These are phyloP conservation scores for Rhinoderma darwinii DNA, from an alignment of 2,113 vertebrate genomes.

Conservation along the genomic window DNA sequence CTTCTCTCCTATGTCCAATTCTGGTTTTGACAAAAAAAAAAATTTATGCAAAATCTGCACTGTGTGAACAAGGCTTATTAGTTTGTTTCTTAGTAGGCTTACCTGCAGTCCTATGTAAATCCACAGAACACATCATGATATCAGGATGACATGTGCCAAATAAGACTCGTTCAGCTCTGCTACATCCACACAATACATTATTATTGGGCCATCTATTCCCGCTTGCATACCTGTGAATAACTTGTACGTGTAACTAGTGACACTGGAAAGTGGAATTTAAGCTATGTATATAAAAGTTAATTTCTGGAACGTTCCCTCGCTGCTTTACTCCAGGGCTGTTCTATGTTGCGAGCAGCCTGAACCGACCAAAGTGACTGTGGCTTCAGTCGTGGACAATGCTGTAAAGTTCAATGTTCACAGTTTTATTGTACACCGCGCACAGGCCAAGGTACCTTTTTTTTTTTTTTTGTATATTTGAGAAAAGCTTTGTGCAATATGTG, in stretches of 20 bases:
- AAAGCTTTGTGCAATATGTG: conserved; percentile 52
- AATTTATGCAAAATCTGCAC: too few relatives aligned
- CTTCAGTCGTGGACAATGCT: conserved; percentile 49
- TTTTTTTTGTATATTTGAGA: conserved; percentile 45
- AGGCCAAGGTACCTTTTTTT: conserved; percentile 37
- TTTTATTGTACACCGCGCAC: conserved; percentile 21
- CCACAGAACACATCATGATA: not conserved
- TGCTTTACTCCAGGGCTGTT: conserved; percentile 41
- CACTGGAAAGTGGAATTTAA: conserved; percentile 49
- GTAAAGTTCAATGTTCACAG: conserved; percentile 36
- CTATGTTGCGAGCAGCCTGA: conserved; percentile 44
- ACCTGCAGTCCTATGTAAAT: not conserved
- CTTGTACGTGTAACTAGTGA: conserved; percentile 29
- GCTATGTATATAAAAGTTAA: conserved; percentile 47
- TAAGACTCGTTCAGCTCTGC: not conserved
- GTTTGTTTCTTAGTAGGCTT: not conserved
- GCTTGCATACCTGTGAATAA: conserved; percentile 15
- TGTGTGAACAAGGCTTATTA: too few relatives aligned
- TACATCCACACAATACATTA: not conserved
- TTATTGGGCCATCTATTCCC: not conserved
- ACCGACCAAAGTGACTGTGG: conserved; percentile 55
- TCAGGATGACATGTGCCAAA: not conserved
- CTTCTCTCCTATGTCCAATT: too few relatives aligned
- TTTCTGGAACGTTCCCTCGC: not conserved
- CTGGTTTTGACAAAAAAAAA: too few relatives aligned